Evolutionary conservation across 2,888 invertebrate genomes (phyloP).

Genomic region (Sarcophaga carnaria): DNA sequence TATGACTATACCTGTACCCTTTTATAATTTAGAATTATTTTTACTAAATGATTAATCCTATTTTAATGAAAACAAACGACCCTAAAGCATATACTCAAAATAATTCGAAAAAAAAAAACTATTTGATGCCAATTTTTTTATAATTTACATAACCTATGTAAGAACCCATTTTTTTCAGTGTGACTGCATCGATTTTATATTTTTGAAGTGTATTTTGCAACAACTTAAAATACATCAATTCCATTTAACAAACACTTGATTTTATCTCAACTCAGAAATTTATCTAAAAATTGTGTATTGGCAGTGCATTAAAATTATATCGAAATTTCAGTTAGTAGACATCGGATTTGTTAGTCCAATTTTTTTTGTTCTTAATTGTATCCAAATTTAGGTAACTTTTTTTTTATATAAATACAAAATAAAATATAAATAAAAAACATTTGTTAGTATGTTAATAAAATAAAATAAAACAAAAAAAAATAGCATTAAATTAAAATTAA

Average conservation of each 20-base stretch:
- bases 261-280: slow-evolving; percentile 40
- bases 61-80: too few species aligned
- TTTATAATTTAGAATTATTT: too few species aligned
- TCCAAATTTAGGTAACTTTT: slow-evolving; percentile 43
- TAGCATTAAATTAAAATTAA: neutral
- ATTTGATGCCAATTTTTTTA: too few species aligned
- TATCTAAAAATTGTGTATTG: slow-evolving; percentile 47
- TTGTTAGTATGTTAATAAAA: slow-evolving; percentile 54
- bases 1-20: too few species aligned
- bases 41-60: too few species aligned
- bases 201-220: neutral
- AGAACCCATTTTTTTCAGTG: neutral
- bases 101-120: too few species aligned
- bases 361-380: slow-evolving; percentile 65
- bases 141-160: too few species aligned
- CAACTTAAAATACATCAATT: slow-evolving; percentile 1
- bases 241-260: neutral
- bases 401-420: slow-evolving; percentile 17
- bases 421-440: slow-evolving; percentile 32
- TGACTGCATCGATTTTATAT: neutral
- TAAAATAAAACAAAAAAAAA: slow-evolving; percentile 1
- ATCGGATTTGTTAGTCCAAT: slow-evolving; percentile 66
- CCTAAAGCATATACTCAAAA: too few species aligned
- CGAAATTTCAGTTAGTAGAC: slow-evolving; percentile 67
- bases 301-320: slow-evolving; percentile 64